phyloP scores from a whole-genome alignment of 2,888 invertebrate genomes.

The Cryptosula pallasiana region DNA sequence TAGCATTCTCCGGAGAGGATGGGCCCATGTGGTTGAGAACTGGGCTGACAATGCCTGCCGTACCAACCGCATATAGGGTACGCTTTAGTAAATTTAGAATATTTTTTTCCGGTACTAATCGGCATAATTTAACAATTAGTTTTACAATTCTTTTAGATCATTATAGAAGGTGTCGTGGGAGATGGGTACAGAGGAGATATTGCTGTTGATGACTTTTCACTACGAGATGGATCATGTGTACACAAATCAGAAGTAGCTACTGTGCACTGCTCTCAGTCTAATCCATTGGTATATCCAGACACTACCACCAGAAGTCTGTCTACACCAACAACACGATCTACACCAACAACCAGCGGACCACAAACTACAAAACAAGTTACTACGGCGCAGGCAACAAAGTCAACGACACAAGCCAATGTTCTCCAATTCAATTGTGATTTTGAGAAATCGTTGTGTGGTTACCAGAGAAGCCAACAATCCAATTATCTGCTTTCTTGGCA shows the following conservation, averaged over 20 bases:
- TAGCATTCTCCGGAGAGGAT: background rate
- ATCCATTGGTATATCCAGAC: background rate
- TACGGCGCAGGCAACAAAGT: no score
- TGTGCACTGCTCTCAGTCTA: background rate
- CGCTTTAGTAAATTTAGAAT: background rate
- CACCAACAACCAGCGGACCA: no score
- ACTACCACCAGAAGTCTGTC: no score
- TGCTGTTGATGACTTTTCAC: background rate
- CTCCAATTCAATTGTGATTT: constrained; percentile 19
- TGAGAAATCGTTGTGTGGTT: background rate
- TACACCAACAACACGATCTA: no score
- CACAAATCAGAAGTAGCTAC: background rate
- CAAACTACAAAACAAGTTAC: no score
- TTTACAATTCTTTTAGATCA: no score
- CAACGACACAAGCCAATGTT: no score
- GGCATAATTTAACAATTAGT: no score
- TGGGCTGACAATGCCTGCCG: background rate
- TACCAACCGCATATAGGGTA: background rate
- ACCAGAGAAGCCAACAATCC: background rate
- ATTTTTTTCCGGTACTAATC: background rate
- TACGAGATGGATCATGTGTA: background rate
- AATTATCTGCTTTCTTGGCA: background rate
- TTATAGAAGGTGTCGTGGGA: background rate
- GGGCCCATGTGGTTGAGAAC: background rate
- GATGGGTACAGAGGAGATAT: background rate